phyloP scores from a whole-genome alignment of 2,888 invertebrate genomes.

The Aspidapion aeneum region DNA sequence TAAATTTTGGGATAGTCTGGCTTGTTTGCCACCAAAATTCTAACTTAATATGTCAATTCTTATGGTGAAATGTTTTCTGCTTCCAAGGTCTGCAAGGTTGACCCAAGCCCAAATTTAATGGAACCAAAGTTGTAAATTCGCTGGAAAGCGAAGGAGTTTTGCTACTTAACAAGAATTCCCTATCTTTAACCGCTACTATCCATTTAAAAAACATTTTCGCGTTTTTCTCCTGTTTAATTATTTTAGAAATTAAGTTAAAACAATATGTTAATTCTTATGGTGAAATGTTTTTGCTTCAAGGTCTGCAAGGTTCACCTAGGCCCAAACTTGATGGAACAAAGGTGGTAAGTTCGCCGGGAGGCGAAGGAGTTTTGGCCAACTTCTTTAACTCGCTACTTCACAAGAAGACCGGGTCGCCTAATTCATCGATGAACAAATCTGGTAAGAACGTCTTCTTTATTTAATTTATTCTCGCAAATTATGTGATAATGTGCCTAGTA shows the following conservation, averaged over 20 bases:
- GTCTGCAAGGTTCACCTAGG: slow-evolving; percentile 51
- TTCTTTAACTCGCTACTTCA: slow-evolving; percentile 97
- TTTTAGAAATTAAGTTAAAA: no score
- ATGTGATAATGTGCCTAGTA: no score
- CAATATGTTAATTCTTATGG: no score
- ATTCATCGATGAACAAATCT: slow-evolving; percentile 46
- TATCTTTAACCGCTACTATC: no score
- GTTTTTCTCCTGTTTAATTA: no score
- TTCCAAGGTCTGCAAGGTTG: slow-evolving; percentile 47
- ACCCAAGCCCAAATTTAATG: slow-evolving; percentile 67
- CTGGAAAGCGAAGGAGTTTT: slow-evolving; percentile 89
- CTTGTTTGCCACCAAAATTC: no score
- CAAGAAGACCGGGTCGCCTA: slow-evolving; percentile 80
- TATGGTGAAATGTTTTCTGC: no score
- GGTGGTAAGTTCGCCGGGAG: slow-evolving; percentile 71
- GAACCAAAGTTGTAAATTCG: slow-evolving; percentile 69
- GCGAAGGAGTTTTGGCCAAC: slow-evolving; percentile 93
- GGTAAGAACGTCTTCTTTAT: no score
- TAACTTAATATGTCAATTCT: no score
- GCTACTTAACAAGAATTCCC: slow-evolving; percentile 89
- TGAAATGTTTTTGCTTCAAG: no score
- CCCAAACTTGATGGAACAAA: slow-evolving; percentile 70
- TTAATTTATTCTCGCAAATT: slow-evolving; percentile 5
- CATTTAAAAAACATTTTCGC: no score
- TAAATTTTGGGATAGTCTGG: no score